Conservation (phyloP, 2,113 vertebrate genomes). For the Gasterosteus nipponicus region DNA sequence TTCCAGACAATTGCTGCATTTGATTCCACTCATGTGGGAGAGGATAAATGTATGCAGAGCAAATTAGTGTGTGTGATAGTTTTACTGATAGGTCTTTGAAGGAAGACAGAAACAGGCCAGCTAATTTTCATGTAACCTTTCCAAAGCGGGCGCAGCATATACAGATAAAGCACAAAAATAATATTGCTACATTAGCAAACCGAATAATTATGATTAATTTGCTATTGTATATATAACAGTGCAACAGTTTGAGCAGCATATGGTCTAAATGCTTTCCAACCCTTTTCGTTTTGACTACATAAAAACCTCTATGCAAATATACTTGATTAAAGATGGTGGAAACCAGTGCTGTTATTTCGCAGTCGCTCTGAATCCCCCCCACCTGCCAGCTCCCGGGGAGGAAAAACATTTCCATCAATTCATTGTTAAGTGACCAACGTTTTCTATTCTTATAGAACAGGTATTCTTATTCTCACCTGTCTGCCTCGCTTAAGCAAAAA, state of each 20-base stretch:
- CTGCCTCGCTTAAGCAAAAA: constrained; percentile 1
- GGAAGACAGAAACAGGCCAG: constrained; percentile 27
- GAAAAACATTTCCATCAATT: constrained; percentile 17
- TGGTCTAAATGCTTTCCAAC: constrained; percentile 37
- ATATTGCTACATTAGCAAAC: constrained; percentile 1
- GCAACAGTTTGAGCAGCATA: constrained; percentile 27
- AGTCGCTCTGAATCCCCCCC: constrained; percentile 3
- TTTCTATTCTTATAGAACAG: background rate
- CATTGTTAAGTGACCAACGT: background rate
- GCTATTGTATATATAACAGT: constrained; percentile 7
- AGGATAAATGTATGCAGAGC: constrained; percentile 43
- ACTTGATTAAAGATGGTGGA: constrained; percentile 19
- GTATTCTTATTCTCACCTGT: constrained; percentile 14
- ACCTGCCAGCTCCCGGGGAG: constrained; percentile 1
- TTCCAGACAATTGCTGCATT: constrained; percentile 48
- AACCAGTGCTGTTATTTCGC: constrained; percentile 25
- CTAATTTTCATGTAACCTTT: constrained; percentile 41
- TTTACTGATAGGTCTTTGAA: constrained; percentile 38
- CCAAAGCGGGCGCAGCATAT: constrained; percentile 15
- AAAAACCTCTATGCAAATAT: constrained; percentile 21
- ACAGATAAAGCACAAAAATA: background rate
- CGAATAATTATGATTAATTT: background rate
- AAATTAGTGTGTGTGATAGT: constrained; percentile 42
- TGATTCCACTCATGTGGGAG: constrained; percentile 49
- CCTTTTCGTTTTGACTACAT: constrained; percentile 28